Conservation (phyloP, 2,888 invertebrate genomes). For the Miltochrista miniata region DNA sequence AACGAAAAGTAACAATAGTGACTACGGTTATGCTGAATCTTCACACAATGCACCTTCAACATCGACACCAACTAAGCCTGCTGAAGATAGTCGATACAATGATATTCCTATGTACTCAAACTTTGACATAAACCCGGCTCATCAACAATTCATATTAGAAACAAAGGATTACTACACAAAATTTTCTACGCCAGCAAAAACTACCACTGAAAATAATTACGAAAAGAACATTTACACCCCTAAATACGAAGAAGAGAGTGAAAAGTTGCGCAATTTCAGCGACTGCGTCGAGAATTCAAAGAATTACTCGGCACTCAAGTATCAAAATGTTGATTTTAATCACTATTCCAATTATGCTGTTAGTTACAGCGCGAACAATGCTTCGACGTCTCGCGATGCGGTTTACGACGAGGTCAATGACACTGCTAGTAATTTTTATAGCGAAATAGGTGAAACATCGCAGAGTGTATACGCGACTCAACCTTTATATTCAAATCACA, state of each 20-base stretch:
- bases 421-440: slow-evolving; percentile 66
- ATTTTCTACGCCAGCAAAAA: slow-evolving; percentile 58
- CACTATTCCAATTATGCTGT: slow-evolving; percentile 46
- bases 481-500: slow-evolving; percentile 49
- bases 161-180: slow-evolving; percentile 76
- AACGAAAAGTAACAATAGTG: slow-evolving; percentile 66
- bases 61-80: slow-evolving; percentile 33
- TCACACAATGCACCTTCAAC: slow-evolving; percentile 45
- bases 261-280: slow-evolving; percentile 69
- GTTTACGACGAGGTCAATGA: slow-evolving; percentile 72
- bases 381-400: slow-evolving; percentile 47
- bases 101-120: slow-evolving; percentile 69
- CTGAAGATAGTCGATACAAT: slow-evolving; percentile 46
- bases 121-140: slow-evolving; percentile 60
- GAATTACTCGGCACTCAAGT: slow-evolving; percentile 72
- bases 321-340: slow-evolving; percentile 65
- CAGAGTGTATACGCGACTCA: slow-evolving; percentile 37
- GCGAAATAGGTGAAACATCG: slow-evolving; percentile 61
- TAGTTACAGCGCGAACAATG: slow-evolving; percentile 40
- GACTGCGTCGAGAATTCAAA: slow-evolving; percentile 71
- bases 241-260: slow-evolving; percentile 63
- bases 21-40: slow-evolving; percentile 62
- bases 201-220: slow-evolving; percentile 57
- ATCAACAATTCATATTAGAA: slow-evolving; percentile 69
- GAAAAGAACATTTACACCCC: slow-evolving; percentile 77